phyloP scores from a whole-genome alignment of 2,113 vertebrate species.

The Caranx ignobilis region DNA sequence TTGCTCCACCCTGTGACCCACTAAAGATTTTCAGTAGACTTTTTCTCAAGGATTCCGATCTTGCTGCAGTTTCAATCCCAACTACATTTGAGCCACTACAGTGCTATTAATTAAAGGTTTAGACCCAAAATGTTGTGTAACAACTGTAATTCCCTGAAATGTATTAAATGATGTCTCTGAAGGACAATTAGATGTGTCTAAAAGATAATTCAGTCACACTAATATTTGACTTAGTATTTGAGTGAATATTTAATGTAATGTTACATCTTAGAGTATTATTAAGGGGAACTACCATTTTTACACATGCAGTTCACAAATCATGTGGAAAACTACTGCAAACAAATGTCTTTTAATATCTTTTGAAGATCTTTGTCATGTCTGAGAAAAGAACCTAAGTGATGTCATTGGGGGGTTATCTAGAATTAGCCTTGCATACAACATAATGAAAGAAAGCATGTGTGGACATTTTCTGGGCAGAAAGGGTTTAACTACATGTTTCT shows the following conservation, averaged over 20 bases:
- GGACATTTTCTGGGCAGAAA: not conserved
- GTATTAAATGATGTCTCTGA: not conserved
- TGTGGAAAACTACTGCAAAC: not conserved
- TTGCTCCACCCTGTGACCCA: slow-evolving; percentile 21
- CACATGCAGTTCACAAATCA: not conserved
- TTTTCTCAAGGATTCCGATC: slow-evolving; percentile 25
- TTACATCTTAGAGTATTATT: not conserved
- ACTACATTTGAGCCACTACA: not conserved
- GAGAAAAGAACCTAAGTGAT: not conserved
- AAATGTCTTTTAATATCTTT: not conserved
- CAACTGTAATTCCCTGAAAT: not conserved
- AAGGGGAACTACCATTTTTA: slow-evolving; percentile 8
- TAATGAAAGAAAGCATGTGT: not conserved
- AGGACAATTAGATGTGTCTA: no score
- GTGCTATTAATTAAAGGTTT: not conserved
- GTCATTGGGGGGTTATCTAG: not conserved
- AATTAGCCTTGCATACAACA: not conserved
- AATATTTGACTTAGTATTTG: not conserved
- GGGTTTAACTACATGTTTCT: not conserved
- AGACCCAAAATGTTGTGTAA: not conserved
- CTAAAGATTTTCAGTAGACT: slow-evolving; percentile 16
- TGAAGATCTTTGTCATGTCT: not conserved
- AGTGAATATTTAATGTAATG: not conserved
- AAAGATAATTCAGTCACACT: not conserved
- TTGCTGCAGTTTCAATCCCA: slow-evolving; percentile 3